These are phyloP conservation scores for Eupithecia subfuscata DNA, from an alignment of 2,888 invertebrate species.

Conservation along the genomic window DNA sequence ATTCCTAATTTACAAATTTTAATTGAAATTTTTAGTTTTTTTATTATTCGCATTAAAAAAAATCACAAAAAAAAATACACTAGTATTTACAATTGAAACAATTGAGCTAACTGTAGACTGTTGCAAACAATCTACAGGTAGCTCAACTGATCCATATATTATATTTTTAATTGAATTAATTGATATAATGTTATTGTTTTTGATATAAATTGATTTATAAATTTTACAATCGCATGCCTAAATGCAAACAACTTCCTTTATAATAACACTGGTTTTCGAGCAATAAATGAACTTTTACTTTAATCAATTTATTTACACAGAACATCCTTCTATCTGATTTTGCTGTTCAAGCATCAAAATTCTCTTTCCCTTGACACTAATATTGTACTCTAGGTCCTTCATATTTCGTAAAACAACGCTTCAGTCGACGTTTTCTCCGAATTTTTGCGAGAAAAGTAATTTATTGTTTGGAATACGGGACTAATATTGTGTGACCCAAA, in stretches of 20 bases:
- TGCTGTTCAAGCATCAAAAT: neutral
- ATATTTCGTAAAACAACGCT: neutral
- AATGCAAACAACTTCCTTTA: no score
- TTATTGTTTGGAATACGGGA: constrained; percentile 66
- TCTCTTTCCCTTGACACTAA: neutral
- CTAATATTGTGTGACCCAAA: constrained; percentile 75
- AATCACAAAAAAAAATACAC: no score
- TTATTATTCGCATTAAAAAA: no score
- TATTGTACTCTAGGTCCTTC: neutral
- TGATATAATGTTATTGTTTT: neutral
- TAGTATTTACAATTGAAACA: no score
- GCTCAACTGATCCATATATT: no score
- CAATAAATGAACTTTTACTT: neutral
- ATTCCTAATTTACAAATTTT: no score
- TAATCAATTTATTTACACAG: neutral
- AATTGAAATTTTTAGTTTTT: neutral
- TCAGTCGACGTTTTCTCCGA: constrained; percentile 33
- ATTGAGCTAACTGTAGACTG: no score
- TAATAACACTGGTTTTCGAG: no score
- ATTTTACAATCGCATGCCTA: neutral
- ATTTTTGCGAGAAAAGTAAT: constrained; percentile 56
- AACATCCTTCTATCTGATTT: neutral
- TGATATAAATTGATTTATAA: neutral
- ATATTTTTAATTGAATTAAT: no score
- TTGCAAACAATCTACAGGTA: no score